These are phyloP conservation scores for Vultur gryphus DNA, from an alignment of 2,797 vertebrate species.

Conservation along the genomic window DNA sequence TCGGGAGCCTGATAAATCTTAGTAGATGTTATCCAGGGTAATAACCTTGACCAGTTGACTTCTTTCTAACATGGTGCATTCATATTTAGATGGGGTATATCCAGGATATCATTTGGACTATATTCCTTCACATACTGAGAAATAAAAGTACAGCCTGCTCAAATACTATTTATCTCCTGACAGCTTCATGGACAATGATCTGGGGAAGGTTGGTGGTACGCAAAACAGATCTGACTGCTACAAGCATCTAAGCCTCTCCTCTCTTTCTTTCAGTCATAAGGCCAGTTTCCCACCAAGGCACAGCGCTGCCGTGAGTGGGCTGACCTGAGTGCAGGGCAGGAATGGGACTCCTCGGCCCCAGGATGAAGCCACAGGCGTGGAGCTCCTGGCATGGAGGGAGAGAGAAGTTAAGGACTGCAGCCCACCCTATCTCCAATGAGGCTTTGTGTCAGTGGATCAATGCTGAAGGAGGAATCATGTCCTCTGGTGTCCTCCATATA, in stretches of 20 bases:
- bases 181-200: neutral
- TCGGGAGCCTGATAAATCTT: neutral
- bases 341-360: neutral
- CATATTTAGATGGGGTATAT: neutral
- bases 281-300: neutral
- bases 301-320: fast-evolving
- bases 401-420: neutral
- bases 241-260: neutral
- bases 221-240: neutral
- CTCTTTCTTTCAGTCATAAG: neutral
- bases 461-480: neutral
- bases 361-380: neutral
- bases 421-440: neutral
- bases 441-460: neutral
- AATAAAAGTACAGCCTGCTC: neutral
- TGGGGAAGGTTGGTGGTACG: neutral
- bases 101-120: neutral
- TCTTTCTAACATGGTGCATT: neutral
- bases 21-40: neutral
- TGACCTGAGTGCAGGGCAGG: neutral
- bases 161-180: neutral
- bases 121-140: neutral
- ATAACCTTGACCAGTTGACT: neutral
- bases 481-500: neutral
- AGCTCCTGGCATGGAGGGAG: neutral